Conservation (phyloP, 2,113 vertebrate species). For the Triplophysa dalaica region DNA sequence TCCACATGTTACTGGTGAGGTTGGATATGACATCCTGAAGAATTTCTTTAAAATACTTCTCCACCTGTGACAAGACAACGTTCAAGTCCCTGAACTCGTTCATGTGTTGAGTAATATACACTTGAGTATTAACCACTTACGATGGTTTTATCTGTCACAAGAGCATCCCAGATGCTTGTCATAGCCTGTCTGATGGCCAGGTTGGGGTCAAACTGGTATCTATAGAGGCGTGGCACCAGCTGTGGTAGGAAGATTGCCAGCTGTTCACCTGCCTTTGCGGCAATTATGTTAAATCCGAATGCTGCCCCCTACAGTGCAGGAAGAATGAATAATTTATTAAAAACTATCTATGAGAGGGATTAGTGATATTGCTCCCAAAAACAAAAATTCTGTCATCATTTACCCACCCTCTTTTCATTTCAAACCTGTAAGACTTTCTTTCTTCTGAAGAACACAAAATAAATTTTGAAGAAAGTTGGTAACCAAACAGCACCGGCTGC, state of each 20-base stretch:
- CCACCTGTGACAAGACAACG: slow-evolving; percentile 74
- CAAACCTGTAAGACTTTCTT: no score
- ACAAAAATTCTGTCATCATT: not conserved
- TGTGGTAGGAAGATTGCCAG: slow-evolving; percentile 90
- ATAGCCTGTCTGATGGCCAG: slow-evolving; percentile 93
- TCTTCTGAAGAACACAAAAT: no score
- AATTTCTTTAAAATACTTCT: slow-evolving; percentile 96
- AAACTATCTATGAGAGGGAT: not conserved
- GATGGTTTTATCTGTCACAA: slow-evolving; percentile 89
- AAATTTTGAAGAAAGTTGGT: no score
- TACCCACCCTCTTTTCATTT: no score
- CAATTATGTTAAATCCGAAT: slow-evolving; percentile 97
- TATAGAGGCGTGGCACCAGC: slow-evolving; percentile 92
- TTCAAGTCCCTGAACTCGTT: not conserved
- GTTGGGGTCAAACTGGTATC: slow-evolving; percentile 98
- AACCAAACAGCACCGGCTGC: not conserved
- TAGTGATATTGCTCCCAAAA: no score
- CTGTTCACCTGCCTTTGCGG: slow-evolving; percentile 92
- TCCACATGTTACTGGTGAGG: slow-evolving; percentile 92
- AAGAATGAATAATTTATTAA: not conserved
- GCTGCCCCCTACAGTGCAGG: slow-evolving; percentile 84
- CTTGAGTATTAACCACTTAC: slow-evolving; percentile 66
- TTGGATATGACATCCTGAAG: slow-evolving; percentile 93
- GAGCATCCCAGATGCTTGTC: slow-evolving; percentile 97
- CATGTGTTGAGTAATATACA: no score